phyloP scores from a whole-genome alignment of 2,113 vertebrate species.

The Pollimyrus isidori region DNA sequence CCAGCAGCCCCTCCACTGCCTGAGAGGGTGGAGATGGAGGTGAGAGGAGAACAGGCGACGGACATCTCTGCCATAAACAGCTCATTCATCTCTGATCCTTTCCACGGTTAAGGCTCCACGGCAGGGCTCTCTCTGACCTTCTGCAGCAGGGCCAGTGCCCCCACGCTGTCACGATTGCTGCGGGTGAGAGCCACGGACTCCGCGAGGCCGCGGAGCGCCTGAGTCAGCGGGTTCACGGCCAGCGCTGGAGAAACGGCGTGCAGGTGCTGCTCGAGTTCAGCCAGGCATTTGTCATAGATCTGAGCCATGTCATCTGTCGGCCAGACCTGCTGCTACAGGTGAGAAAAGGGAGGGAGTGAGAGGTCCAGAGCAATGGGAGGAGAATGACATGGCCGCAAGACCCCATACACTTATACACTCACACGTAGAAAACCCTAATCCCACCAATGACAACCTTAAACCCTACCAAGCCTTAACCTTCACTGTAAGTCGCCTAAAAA shows the following conservation, averaged over 20 bases:
- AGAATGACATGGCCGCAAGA: neutral
- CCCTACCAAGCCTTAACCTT: neutral
- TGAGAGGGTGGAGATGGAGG: conserved; percentile 34
- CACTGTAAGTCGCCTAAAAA: neutral
- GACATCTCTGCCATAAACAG: neutral
- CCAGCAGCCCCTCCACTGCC: conserved; percentile 94
- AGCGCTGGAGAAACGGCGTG: conserved; percentile 86
- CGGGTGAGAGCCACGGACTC: conserved; percentile 88
- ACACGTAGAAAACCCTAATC: neutral
- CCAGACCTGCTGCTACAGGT: conserved; percentile 83
- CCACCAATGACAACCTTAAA: neutral
- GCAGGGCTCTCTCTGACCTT: conserved; percentile 64
- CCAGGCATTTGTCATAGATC: conserved; percentile 96
- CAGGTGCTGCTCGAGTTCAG: conserved; percentile 92
- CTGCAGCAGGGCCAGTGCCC: conserved; percentile 85
- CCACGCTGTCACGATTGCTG: conserved; percentile 91
- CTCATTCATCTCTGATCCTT: neutral
- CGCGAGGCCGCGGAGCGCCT: conserved; percentile 81
- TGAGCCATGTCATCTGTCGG: conserved; percentile 94
- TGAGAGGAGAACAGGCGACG: neutral
- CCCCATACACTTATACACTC: neutral
- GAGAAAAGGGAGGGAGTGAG: neutral
- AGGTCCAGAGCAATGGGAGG: neutral
- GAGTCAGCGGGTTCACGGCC: conserved; percentile 88
- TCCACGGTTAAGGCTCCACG: neutral